Conservation (phyloP, 2,797 vertebrate species). For the Oreortyx pictus region DNA sequence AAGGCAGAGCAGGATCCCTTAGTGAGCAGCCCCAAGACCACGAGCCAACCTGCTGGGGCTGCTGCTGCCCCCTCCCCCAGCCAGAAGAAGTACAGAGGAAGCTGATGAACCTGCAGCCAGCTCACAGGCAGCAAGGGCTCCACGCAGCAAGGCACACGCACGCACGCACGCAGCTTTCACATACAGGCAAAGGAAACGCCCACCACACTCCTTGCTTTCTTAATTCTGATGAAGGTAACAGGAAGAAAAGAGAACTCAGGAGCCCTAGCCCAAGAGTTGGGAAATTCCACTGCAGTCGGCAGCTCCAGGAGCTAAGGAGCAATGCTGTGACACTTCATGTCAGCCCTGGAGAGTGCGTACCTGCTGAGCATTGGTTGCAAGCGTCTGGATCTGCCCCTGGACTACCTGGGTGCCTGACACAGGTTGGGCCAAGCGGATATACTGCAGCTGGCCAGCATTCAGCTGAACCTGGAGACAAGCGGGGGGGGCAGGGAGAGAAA, state of each 20-base stretch:
- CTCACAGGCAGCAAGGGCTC: slow-evolving; percentile 16
- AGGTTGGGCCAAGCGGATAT: slow-evolving; percentile 97
- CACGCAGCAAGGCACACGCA: background rate
- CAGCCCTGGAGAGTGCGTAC: slow-evolving; percentile 76
- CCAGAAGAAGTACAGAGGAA: slow-evolving; percentile 37
- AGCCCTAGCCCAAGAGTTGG: slow-evolving; percentile 9
- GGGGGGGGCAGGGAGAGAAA: slow-evolving; percentile 52
- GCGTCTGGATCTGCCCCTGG: slow-evolving; percentile 98
- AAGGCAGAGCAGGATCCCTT: slow-evolving; percentile 58
- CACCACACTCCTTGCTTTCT: background rate
- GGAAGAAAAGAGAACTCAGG: background rate
- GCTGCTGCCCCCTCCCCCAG: slow-evolving; percentile 56
- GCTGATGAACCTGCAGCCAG: slow-evolving; percentile 18
- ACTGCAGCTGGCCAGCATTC: slow-evolving; percentile 96
- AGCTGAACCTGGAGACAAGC: slow-evolving; percentile 88
- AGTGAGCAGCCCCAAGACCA: slow-evolving; percentile 35
- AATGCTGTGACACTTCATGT: background rate
- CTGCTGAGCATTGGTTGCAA: slow-evolving; percentile 95
- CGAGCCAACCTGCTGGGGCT: slow-evolving; percentile 6
- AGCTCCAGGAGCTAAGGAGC: background rate
- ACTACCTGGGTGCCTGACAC: slow-evolving; percentile 98
- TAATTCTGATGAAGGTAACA: background rate
- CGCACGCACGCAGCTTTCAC: slow-evolving; percentile 25
- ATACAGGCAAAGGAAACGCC: background rate
- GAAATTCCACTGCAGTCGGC: background rate